Evolutionary conservation across 1,140 invertebrate species (phyloP), one percentile per base, ranked within the genome.

Genomic region (Sminthurinus signatus): DNA sequence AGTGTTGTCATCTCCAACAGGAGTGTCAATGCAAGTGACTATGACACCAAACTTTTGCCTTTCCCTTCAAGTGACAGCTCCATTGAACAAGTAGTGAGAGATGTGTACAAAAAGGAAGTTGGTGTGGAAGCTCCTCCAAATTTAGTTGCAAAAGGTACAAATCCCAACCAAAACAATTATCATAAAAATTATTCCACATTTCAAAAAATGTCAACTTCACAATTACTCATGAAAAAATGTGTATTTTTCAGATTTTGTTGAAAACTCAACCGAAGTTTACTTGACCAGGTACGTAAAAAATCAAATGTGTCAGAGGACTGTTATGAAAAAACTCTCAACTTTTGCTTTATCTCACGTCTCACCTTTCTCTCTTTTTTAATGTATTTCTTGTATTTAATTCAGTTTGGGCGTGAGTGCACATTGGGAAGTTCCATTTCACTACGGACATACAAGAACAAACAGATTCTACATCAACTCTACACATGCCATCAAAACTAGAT

Each of bases 401-500:
- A n/a, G 50, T 29, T n/a, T 71, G 19, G 31, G 48, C 4, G 5
- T 71, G 17, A 17, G 39, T 25, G 60, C 61, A 23, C 50, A 56
- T 0, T 71, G 70, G 70, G 67, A 66, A 48, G 63, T 60, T 32
- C 70, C 70, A 15, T 71, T 71, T 28, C 66, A 68, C 43, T 46
- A 58, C 28, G 31, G 67, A 29, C 64, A 71, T 36, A 54, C 59
- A 43, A 27, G 59, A 23, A 63, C 44, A 25, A 29, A 31, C 3
- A 54, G 57, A 23, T 71, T 71, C 61, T 71, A 62, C 44, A 28
- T 71, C 3, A 71, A 71, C 60, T 55, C 57, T n/a, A 71, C 69
- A 23, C 65, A 71, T 51, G 66, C 66, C 8, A 46, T 67, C 50
- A 71, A 68, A 44, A 54, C 64, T 1, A 64, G 60, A 31, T 71